Conservation (phyloP, 2,797 vertebrate genomes). For the Mastacembelus armatus region DNA sequence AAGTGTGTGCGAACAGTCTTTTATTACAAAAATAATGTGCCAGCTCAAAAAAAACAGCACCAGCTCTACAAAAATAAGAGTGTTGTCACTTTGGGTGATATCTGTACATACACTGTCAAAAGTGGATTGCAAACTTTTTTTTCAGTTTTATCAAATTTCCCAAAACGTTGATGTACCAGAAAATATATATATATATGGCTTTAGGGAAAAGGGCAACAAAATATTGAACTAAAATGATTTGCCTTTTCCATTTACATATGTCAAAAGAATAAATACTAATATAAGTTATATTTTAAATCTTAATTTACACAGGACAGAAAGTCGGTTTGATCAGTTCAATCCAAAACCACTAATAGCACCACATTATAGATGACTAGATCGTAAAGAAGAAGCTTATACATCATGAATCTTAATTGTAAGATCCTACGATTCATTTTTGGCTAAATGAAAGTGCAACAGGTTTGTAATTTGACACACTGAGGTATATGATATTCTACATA, state of each 20-base stretch:
- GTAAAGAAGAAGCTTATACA: constrained; percentile 78
- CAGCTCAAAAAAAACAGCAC: constrained; percentile 42
- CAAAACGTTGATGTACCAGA: constrained; percentile 18
- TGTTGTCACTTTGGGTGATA: constrained; percentile 52
- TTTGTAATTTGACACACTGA: constrained; percentile 77
- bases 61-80: constrained; percentile 23
- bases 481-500: constrained; percentile 78
- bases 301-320: constrained; percentile 64
- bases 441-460: constrained; percentile 81
- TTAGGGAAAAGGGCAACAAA: constrained; percentile 25
- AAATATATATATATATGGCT: constrained; percentile 48
- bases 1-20: constrained; percentile 52
- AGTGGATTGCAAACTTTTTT: constrained; percentile 21
- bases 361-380: constrained; percentile 47
- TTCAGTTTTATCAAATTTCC: constrained; percentile 9
- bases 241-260: constrained; percentile 33
- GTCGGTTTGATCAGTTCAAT: constrained; percentile 44
- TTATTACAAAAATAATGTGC: constrained; percentile 83
- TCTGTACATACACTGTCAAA: constrained; percentile 32
- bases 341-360: constrained; percentile 74
- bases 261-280: constrained; percentile 75
- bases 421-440: constrained; percentile 51
- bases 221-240: constrained; percentile 43
- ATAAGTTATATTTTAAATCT: constrained; percentile 64
- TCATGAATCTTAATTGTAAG: constrained; percentile 52